phyloP scores from a whole-genome alignment of 2,113 vertebrate species.

The Campylorhamphus procurvoides region DNA sequence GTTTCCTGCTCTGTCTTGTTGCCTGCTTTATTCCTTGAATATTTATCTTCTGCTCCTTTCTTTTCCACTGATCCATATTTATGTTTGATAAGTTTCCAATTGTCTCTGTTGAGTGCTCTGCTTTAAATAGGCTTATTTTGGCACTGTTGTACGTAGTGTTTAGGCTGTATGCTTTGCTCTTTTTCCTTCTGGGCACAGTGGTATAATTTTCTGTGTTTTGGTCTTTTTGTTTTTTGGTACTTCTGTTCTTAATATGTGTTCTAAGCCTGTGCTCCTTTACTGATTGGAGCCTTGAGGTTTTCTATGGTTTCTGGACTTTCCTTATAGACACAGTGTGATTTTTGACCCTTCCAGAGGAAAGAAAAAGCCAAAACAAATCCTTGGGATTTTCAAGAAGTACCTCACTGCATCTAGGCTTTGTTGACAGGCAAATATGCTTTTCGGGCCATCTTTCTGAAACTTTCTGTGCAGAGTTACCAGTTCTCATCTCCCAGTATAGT shows the following conservation, averaged over 20 bases:
- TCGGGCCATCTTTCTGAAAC: background rate
- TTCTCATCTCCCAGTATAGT: background rate
- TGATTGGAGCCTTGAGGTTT: background rate
- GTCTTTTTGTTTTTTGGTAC: background rate
- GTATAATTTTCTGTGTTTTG: background rate
- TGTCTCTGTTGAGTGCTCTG: background rate
- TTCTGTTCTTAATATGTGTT: background rate
- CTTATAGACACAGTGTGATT: background rate
- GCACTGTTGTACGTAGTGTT: background rate
- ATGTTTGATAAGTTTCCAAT: background rate
- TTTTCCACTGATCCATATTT: background rate
- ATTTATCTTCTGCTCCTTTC: background rate
- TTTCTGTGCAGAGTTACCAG: background rate
- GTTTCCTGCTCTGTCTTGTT: background rate
- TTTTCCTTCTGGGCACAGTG: background rate
- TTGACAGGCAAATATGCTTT: background rate
- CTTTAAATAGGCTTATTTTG: background rate
- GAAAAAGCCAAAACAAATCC: background rate
- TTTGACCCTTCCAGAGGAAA: background rate
- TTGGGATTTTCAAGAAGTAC: background rate
- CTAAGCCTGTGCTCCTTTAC: background rate
- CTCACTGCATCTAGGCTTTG: background rate
- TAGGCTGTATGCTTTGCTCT: background rate
- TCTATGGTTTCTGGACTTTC: background rate
- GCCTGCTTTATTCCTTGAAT: background rate